A percentile compares a stretch with the other conserved stretches of the same genome.
Conservation (phyloP, 2,113 vertebrate genomes). For the Nannospalax galili region DNA sequence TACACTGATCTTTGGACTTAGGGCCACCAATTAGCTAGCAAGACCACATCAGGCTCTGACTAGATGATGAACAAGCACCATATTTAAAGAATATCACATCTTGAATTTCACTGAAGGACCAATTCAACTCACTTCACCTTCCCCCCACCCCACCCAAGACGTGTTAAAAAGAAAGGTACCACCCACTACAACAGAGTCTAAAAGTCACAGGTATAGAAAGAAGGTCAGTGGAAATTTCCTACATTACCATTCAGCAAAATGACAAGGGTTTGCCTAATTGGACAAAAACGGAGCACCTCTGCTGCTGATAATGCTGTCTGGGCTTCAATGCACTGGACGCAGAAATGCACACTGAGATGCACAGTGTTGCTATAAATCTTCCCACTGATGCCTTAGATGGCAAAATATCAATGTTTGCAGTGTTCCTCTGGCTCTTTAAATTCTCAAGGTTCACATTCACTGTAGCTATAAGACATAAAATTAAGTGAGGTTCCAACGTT, state of each 20-base stretch:
- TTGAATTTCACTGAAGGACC: background rate
- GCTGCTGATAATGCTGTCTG: background rate
- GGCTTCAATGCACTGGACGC: background rate
- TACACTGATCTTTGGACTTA: background rate
- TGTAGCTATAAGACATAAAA: too few relatives aligned
- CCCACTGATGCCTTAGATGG: background rate
- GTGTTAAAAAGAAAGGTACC: background rate
- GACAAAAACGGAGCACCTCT: background rate
- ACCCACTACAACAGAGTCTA: background rate
- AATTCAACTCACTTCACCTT: background rate
- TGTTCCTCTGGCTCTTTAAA: background rate
- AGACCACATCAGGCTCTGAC: background rate
- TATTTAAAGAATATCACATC: background rate
- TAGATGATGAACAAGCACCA: background rate
- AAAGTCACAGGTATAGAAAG: background rate
- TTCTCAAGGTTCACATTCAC: background rate
- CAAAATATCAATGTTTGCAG: background rate
- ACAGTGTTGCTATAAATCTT: background rate
- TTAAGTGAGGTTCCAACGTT: too few relatives aligned
- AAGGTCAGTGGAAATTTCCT: background rate
- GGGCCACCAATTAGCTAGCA: fast-evolving
- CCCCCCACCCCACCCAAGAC: fast-evolving
- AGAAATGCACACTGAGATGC: background rate
- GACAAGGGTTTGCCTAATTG: background rate
- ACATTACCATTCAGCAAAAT: background rate